A percentile compares a stretch with the other conserved stretches of the same genome.
Conservation (phyloP, 2,113 vertebrate species). For the Rhea pennata region DNA sequence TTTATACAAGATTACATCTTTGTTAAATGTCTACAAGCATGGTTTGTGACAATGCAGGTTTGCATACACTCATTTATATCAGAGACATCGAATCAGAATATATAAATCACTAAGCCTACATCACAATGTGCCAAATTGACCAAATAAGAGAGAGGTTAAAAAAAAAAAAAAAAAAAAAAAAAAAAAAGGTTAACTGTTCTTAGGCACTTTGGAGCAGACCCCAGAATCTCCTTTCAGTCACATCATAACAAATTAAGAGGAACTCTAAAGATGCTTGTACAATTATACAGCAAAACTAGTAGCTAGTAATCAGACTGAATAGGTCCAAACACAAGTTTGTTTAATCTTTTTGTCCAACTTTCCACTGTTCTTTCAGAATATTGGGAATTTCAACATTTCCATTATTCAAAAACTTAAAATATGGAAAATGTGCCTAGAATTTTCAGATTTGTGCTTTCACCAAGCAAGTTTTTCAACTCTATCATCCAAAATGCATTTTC, state of each 20-base stretch:
- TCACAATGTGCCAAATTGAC: not conserved
- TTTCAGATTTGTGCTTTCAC: not conserved
- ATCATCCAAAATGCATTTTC: not conserved
- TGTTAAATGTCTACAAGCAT: not conserved
- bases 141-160: not conserved
- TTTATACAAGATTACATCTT: not conserved
- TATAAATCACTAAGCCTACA: not conserved
- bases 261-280: not conserved
- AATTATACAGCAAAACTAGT: not conserved
- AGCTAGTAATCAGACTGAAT: not conserved
- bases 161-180: too few relatives aligned
- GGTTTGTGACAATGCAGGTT: not conserved
- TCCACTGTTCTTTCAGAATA: not conserved
- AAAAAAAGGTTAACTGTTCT: not conserved
- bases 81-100: not conserved
- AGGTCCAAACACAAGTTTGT: not conserved
- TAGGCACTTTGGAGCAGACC: not conserved
- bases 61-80: not conserved
- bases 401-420: not conserved
- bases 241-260: not conserved
- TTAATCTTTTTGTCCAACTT: not conserved
- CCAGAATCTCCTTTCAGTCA: not conserved
- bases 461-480: not conserved
- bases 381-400: not conserved
- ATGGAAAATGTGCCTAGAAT: not conserved